These are phyloP conservation scores for Lysandra bellargus DNA, from an alignment of 2,888 invertebrate genomes.

Conservation along the genomic window DNA sequence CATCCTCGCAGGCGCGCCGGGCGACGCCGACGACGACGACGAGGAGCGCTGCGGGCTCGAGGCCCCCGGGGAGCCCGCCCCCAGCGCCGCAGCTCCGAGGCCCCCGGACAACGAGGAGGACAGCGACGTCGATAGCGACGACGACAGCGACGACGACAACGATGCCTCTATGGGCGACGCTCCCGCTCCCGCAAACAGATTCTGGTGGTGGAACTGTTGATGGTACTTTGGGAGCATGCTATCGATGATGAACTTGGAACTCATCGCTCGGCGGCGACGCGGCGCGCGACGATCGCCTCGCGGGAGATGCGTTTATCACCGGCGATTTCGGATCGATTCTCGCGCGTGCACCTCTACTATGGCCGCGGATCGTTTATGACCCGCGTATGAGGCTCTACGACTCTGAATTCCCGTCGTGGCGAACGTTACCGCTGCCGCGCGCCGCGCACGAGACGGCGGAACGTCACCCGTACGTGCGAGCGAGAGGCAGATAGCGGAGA, in stretches of 20 bases:
- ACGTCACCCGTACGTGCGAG: conserved; percentile 71
- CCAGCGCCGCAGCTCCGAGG: conserved; percentile 83
- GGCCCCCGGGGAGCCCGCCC: conserved; percentile 79
- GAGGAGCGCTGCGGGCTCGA: conserved; percentile 83
- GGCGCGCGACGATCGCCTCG: conserved; percentile 80
- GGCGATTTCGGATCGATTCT: conserved; percentile 80
- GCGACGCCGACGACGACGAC: conserved; percentile 84
- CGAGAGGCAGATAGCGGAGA: conserved; percentile 56
- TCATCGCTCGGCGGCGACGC: conserved; percentile 88
- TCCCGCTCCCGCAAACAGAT: conserved; percentile 82
- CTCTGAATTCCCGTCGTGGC: conserved; percentile 88
- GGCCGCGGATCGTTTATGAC: conserved; percentile 91
- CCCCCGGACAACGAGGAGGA: conserved; percentile 83
- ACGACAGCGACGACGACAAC: conserved; percentile 81
- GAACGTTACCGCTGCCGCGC: conserved; percentile 79
- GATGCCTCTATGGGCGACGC: conserved; percentile 87
- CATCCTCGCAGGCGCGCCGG: conserved; percentile 90
- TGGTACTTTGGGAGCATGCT: conserved; percentile 98
- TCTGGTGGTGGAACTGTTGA: conserved; percentile 85
- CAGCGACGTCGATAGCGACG: conserved; percentile 78
- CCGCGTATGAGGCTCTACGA: conserved; percentile 92
- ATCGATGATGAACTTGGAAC: conserved; percentile 98
- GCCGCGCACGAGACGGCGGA: conserved; percentile 76
- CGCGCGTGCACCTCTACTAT: conserved; percentile 81
- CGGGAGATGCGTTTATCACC: conserved; percentile 79